phyloP scores from a whole-genome alignment of 2,797 vertebrate genomes.

The Oophaga sylvatica region DNA sequence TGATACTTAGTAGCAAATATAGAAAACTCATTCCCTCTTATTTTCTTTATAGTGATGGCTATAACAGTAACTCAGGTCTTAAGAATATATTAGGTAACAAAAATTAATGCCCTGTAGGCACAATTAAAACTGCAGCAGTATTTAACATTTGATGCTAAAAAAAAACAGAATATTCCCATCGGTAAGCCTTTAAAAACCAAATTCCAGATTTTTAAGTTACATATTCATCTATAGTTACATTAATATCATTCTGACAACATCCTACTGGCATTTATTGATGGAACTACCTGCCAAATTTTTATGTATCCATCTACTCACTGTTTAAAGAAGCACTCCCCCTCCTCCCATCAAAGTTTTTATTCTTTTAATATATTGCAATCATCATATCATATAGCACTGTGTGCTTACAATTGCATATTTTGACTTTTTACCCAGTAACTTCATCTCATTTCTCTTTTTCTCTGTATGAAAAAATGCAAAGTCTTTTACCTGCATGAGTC shows the following conservation, averaged over 20 bases:
- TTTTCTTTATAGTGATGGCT: constrained; percentile 17
- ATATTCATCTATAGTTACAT: not conserved
- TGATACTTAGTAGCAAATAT: constrained; percentile 16
- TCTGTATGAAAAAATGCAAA: too few species aligned
- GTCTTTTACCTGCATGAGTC: too few species aligned
- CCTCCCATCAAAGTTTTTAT: too few species aligned
- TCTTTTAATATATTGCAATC: too few species aligned
- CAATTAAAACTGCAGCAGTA: not conserved
- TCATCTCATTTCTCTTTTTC: too few species aligned
- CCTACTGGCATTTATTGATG: not conserved
- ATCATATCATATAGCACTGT: too few species aligned
- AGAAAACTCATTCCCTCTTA: constrained; percentile 15
- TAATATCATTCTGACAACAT: not conserved
- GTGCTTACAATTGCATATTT: too few species aligned
- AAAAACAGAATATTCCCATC: not conserved
- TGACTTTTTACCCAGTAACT: too few species aligned
- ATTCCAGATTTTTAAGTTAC: not conserved
- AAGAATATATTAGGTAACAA: constrained; percentile 25
- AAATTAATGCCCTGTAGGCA: constrained; percentile 11
- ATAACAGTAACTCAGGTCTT: constrained; percentile 41
- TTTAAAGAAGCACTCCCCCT: too few species aligned
- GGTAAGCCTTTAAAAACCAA: not conserved
- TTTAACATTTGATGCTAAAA: constrained; percentile 1
- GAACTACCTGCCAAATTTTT: not conserved
- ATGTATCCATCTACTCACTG: not conserved